These are phyloP conservation scores for Cistogaster globosa DNA, from an alignment of 2,888 invertebrate species.

Conservation along the genomic window DNA sequence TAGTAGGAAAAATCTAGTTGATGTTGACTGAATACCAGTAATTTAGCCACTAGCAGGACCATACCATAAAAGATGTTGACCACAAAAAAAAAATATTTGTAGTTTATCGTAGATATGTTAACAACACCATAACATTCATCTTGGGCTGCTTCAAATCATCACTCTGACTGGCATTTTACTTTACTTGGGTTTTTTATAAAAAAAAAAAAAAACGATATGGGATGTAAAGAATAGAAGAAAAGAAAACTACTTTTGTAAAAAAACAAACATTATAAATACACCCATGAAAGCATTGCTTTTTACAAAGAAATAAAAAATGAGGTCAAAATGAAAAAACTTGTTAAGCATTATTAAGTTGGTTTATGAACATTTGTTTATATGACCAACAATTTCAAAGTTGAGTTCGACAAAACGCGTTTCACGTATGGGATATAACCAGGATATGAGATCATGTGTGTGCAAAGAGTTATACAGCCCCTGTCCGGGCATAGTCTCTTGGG, in stretches of 20 bases:
- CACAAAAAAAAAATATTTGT: slow-evolving; percentile 41
- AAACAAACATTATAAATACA: not conserved
- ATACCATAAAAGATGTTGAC: not conserved
- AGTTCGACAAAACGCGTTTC: too few species aligned
- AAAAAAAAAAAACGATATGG: too few species aligned
- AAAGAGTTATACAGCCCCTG: too few species aligned
- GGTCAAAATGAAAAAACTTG: not conserved
- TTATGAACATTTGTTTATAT: not conserved
- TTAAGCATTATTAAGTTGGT: not conserved
- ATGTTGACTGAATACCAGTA: not conserved
- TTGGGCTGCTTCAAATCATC: slow-evolving; percentile 61
- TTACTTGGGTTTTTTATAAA: slow-evolving; percentile 58
- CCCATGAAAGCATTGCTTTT: not conserved
- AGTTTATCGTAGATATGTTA: slow-evolving; percentile 61
- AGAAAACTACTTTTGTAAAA: too few species aligned
- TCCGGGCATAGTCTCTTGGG: too few species aligned
- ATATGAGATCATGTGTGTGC: too few species aligned
- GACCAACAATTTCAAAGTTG: too few species aligned
- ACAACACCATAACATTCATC: slow-evolving; percentile 60
- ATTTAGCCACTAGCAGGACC: not conserved
- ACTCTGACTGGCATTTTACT: too few species aligned
- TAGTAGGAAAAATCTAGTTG: not conserved
- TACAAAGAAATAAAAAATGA: not conserved
- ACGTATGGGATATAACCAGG: too few species aligned
- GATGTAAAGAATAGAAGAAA: not conserved